Percentiles rank a stretch among this genome's conserved stretches.
These are phyloP conservation scores for Phaetusa simplex DNA, from an alignment of 2,113 vertebrate genomes.

Conservation along the genomic window DNA sequence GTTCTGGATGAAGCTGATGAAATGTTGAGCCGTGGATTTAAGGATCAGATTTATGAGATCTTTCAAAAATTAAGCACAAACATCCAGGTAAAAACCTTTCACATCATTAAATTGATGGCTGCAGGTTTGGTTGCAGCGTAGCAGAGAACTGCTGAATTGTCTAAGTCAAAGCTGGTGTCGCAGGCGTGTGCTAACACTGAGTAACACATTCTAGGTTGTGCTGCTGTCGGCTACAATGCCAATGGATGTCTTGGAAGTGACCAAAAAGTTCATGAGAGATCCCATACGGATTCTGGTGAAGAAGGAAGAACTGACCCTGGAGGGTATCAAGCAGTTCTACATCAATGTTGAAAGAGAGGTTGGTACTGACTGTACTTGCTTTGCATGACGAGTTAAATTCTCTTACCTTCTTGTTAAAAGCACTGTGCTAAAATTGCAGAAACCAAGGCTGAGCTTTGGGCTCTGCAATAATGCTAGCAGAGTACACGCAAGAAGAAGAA, in stretches of 20 bases:
- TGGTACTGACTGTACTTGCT: background rate
- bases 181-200: rapidly evolving
- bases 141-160: background rate
- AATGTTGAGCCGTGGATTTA: conserved; percentile 98
- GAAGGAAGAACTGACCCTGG: conserved; percentile 97
- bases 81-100: conserved; percentile 84
- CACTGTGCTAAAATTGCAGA: conserved; percentile 80
- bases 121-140: background rate
- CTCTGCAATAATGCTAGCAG: conserved; percentile 79
- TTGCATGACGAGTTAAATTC: background rate
- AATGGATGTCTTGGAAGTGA: conserved; percentile 97
- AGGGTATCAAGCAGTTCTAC: conserved; percentile 99
- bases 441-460: conserved; percentile 57
- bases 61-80: conserved; percentile 97
- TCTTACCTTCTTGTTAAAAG: conserved; percentile 79
- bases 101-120: rapidly evolving
- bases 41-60: conserved; percentile 99
- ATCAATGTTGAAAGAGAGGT: conserved; percentile 99
- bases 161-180: background rate
- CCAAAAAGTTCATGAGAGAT: conserved; percentile 98
- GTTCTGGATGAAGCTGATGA: conserved; percentile 99
- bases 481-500: conserved; percentile 78
- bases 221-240: conserved; percentile 98
- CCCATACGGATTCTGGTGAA: conserved; percentile 97
- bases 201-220: conserved; percentile 80